Evolutionary conservation across 2,888 invertebrate species (phyloP), one percentile per base, ranked within the genome.

Genomic region (Prostheceraeus crozeri): DNA sequence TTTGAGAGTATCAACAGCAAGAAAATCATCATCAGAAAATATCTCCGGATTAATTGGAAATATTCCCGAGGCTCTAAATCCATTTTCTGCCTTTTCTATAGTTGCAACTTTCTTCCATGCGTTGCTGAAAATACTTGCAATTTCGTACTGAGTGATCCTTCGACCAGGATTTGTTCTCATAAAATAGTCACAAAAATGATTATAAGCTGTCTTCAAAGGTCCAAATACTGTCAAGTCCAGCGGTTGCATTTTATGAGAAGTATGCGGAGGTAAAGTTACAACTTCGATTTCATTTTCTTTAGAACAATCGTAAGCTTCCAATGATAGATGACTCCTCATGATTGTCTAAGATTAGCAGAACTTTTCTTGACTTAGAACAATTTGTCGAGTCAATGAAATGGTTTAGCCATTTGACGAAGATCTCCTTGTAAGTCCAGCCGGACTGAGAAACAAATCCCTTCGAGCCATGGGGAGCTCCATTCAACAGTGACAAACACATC

Each of bases 161-260:
- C 71, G 73, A 4, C 72, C 72, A 2, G 69, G 67, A 66, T 68
- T 62, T 28, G 51, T 45, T 53, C 65, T 59, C 59, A 71, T 65
- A 72, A 73, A 75, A 35, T 67, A 64, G 61, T 74, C 67, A 67
- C 68, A 70, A 0, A 68, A 68, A 21, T 63, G 67, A 56, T 68
- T 69, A 35, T 68, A 66, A 21, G 67, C 70, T 8, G 66, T 61
- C 57, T 74, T 73, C 52, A 73, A 70, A 2, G 70, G 66, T 16
- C 64, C 65, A 65, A 64, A 69, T 19, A 76, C 69, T 33, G 69
- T 64, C 8, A 69, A 21, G 35, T 65, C 63, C 1, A 65, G 53
- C 25, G 62, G 63, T 35, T 62, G 63, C 16, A 63, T 52, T 16
- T 30, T 27, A 58, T 63, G 59, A 14, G 54, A 54, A 4, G 59